Conservation (phyloP, 2,113 vertebrate genomes). For the Eleginops maclovinus region DNA sequence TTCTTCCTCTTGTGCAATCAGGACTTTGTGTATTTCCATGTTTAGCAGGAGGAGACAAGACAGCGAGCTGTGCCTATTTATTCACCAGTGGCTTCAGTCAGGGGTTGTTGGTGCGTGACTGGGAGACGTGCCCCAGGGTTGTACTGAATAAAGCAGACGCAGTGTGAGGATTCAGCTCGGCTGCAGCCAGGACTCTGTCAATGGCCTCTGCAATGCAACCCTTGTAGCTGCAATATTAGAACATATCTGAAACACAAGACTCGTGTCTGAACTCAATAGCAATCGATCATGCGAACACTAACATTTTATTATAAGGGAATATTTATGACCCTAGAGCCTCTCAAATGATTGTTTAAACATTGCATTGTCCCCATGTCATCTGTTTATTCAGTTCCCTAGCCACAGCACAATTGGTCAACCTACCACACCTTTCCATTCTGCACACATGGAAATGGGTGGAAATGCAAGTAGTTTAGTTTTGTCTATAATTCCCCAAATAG, state of each 20-base stretch:
- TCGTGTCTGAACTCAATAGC: not conserved
- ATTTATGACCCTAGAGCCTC: not conserved
- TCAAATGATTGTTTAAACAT: not conserved
- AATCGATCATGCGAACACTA: not conserved
- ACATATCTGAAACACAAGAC: not conserved
- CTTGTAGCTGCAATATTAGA: slow-evolving; percentile 6
- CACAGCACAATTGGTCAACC: slow-evolving; percentile 10
- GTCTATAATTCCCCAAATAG: slow-evolving; percentile 42
- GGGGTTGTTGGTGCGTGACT: slow-evolving; percentile 68
- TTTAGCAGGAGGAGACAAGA: slow-evolving; percentile 60
- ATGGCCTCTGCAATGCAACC: slow-evolving; percentile 45
- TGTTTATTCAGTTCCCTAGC: not conserved
- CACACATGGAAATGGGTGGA: slow-evolving; percentile 32
- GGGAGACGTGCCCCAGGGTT: slow-evolving; percentile 53
- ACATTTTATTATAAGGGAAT: not conserved
- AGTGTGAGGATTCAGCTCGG: slow-evolving; percentile 44
- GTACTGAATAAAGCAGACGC: slow-evolving; percentile 64
- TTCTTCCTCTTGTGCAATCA: slow-evolving; percentile 61
- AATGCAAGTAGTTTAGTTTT: slow-evolving; percentile 16
- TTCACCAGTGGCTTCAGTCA: slow-evolving; percentile 61
- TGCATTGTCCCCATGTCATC: slow-evolving; percentile 23
- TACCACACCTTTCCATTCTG: slow-evolving; percentile 21
- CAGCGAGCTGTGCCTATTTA: slow-evolving; percentile 65
- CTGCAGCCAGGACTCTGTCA: slow-evolving; percentile 60
- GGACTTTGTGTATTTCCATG: slow-evolving; percentile 64